A percentile compares a stretch with the other conserved stretches of the same genome.
Conservation (phyloP, 2,113 vertebrate genomes). For the Antechinus stuartii region DNA sequence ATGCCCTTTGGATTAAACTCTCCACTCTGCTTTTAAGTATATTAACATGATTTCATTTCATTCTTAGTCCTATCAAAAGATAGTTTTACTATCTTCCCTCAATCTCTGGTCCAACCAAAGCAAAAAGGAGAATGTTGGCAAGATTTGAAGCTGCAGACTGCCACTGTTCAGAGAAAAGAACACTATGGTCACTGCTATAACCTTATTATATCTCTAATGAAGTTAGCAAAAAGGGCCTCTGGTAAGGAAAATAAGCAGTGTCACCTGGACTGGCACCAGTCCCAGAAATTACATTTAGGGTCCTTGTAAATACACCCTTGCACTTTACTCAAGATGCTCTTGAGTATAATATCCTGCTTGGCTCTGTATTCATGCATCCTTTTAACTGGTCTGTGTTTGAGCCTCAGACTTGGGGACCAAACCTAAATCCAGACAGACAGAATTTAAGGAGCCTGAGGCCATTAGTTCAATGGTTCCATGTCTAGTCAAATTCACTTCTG, state of each 20-base stretch:
- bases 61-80: not conserved
- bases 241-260: not conserved
- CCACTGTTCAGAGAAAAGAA: not conserved
- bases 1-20: not conserved
- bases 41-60: not conserved
- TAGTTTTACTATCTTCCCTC: not conserved
- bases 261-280: not conserved
- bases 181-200: not conserved
- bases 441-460: not conserved
- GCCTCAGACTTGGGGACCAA: not conserved
- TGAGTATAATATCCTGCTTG: not conserved
- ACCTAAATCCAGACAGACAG: not conserved
- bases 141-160: not conserved
- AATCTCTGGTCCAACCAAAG: not conserved
- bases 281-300: not conserved
- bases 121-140: not conserved
- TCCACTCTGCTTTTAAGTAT: not conserved
- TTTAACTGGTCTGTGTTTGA: not conserved
- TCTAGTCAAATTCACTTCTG: not conserved
- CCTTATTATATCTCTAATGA: not conserved
- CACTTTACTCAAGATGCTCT: not conserved
- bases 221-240: not conserved
- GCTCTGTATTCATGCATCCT: not conserved
- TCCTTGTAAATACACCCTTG: not conserved
- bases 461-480: not conserved